Conservation (phyloP, 2,888 invertebrate species). For the Selenia dentaria region DNA sequence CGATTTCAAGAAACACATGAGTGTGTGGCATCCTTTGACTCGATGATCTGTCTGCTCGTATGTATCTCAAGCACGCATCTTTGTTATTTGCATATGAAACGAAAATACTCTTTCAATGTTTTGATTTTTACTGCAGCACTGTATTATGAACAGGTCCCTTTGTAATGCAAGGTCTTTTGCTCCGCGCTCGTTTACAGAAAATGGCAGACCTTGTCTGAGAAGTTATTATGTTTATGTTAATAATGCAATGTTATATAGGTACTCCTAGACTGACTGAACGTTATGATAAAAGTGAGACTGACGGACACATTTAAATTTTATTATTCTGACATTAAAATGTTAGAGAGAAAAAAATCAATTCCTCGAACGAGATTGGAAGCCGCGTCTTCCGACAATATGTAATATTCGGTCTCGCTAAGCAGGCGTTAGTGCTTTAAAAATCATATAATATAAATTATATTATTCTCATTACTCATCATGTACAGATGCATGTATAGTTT, state of each 20-base stretch:
- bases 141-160: slow-evolving; percentile 47
- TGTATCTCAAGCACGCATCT: slow-evolving; percentile 54
- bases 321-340: too few relatives aligned
- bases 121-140: slow-evolving; percentile 65
- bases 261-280: slow-evolving; percentile 9
- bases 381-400: too few relatives aligned
- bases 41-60: slow-evolving; percentile 32
- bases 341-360: too few relatives aligned
- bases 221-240: slow-evolving; percentile 38
- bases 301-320: too few relatives aligned
- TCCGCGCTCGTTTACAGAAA: slow-evolving; percentile 42
- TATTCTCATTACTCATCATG: too few relatives aligned
- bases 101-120: slow-evolving; percentile 63
- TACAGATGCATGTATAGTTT: too few relatives aligned
- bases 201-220: slow-evolving; percentile 37
- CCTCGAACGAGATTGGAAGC: too few relatives aligned
- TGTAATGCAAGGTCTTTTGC: slow-evolving; percentile 50
- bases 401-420: too few relatives aligned
- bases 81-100: slow-evolving; percentile 74
- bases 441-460: too few relatives aligned
- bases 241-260: slow-evolving; percentile 31
- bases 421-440: too few relatives aligned
- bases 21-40: slow-evolving; percentile 18
- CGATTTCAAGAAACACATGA: too few relatives aligned
- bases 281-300: slow-evolving; percentile 14